A percentile compares a stretch with the other conserved stretches of the same genome.
These are phyloP conservation scores for Eulithis prunata DNA, from an alignment of 2,888 invertebrate species.

Conservation along the genomic window DNA sequence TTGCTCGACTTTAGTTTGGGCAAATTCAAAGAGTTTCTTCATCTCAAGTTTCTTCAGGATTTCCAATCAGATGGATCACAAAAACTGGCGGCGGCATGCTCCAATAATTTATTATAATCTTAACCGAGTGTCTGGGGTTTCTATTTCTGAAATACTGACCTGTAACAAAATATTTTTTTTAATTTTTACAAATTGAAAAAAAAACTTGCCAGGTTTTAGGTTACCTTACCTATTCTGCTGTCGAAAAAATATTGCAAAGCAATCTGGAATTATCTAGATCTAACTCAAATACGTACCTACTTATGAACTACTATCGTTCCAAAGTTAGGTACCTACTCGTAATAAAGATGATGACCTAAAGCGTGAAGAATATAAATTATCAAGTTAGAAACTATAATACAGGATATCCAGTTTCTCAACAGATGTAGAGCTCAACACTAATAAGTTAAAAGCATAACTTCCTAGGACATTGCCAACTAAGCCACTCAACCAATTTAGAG, in stretches of 20 bases:
- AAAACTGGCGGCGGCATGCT: conserved; percentile 11
- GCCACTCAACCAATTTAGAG: conserved; percentile 14
- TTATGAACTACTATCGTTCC: too few species aligned
- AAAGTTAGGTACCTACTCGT: neutral
- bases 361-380: neutral
- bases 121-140: neutral
- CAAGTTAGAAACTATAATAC: conserved; percentile 11
- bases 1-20: conserved; percentile 6
- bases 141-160: conserved; percentile 16
- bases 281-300: too few species aligned
- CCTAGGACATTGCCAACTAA: conserved; percentile 13
- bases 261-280: too few species aligned
- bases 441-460: conserved; percentile 23
- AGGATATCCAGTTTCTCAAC: conserved; percentile 1
- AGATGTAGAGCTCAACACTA: neutral
- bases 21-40: neutral
- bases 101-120: conserved; percentile 12
- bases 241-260: too few species aligned
- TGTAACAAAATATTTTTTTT: conserved; percentile 22
- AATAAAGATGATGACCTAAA: neutral
- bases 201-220: too few species aligned
- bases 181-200: too few species aligned
- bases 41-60: conserved; percentile 12
- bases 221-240: too few species aligned
- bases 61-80: conserved; percentile 12